Base-by-base conservation (phyloP, 2,797 vertebrate species). In the Odontamblyopus lacepedii region DNA sequence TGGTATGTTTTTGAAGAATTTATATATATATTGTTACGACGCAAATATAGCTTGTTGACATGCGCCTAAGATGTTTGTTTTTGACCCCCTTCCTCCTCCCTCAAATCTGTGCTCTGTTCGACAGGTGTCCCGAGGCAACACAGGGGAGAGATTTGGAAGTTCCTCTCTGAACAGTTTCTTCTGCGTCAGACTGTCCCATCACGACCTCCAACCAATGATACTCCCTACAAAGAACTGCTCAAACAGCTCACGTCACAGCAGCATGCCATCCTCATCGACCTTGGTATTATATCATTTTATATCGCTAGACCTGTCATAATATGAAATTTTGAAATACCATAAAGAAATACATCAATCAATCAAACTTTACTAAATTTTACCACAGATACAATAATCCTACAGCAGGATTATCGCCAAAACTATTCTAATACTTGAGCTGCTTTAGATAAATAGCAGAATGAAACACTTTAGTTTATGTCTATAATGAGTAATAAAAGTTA, bases 111-210 rank as follows among this genome's bases (percentile, higher is more conserved):
- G 9, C 75, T 12, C 7, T 67, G 12, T 65, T 57, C 0, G 0
- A 2, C 85, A 99, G 98, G 98, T 74, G 95, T 99, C 12, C 97
- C 97, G 0, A 95, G 96, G 76, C 96, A 97, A 76, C 96, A 97
- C 85, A 95, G 98, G 19, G 97, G 98, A 1, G 98, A 99, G 87
- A 96, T 99, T 86, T 99, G 97, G 97, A 98, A 96, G 80, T 95
- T 98, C 89, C 94, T 98, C 19, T 95, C 96, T 0, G 97, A 99
- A 79, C 97, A 99, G 73, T 95, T 95, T 86, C 93, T 96, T 67
- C 92, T 98, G 27, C 93, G 91, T 59, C 95, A 97, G 84, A 94
- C 93, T 0, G 93, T 96, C 67, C 91, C 94, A 0, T 92, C 87
- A 67, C 94, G 95, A 75, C 94, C 95, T 12, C 95, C 92, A 0